phyloP scores from a whole-genome alignment of 1,140 invertebrate species.

The Lepidurus packardi region DNA sequence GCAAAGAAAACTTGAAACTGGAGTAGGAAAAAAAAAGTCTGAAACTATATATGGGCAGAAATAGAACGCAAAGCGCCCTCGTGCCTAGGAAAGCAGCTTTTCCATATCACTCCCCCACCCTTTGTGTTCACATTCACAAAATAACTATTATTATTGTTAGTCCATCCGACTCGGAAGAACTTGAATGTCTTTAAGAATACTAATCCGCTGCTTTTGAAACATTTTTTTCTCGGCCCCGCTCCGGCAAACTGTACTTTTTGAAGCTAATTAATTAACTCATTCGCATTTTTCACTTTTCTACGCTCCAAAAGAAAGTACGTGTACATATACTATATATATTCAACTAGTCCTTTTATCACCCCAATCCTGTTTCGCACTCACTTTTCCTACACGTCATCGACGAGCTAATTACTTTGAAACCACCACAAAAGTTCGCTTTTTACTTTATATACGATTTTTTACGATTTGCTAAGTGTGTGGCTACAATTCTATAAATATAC shows the following conservation, averaged over 20 bases:
- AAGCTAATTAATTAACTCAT: background rate
- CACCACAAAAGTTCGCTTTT: background rate
- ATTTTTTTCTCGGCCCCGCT: background rate
- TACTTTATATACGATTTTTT: constrained; percentile 20
- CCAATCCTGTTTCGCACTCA: constrained; percentile 2
- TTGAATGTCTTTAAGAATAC: no score
- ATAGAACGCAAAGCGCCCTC: background rate
- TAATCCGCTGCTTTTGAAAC: background rate
- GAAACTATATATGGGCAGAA: background rate
- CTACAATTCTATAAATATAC: background rate
- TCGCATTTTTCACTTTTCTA: background rate
- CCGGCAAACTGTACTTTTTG: background rate
- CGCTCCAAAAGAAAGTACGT: background rate
- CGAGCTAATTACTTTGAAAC: background rate
- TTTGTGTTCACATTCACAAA: background rate
- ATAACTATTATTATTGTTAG: no score
- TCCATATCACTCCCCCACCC: constrained; percentile 7
- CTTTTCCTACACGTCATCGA: background rate
- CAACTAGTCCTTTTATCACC: constrained; percentile 9
- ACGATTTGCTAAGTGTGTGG: background rate
- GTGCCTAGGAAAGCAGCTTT: constrained; percentile 2
- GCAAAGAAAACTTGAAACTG: background rate
- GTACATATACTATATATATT: background rate
- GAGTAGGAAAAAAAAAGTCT: background rate
- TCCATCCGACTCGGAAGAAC: no score